Conservation (phyloP, 2,888 invertebrate species). For the Epicampocera succincta region DNA sequence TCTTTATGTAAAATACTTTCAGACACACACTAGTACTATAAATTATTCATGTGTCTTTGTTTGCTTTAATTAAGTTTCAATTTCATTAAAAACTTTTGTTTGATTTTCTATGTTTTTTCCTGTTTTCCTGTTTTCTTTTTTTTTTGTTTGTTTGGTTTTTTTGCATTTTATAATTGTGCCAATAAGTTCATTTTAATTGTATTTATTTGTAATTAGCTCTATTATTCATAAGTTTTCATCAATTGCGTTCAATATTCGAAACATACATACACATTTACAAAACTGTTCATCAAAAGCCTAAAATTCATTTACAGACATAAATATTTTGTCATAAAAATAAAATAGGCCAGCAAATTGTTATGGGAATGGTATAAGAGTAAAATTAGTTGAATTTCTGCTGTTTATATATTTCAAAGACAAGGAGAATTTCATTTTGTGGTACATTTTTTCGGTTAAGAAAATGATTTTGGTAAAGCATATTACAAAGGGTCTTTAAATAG, state of each 20-base stretch:
- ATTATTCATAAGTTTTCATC: conserved; percentile 47
- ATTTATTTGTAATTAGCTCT: conserved; percentile 47
- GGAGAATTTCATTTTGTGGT: too few species aligned
- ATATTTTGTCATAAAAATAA: background rate
- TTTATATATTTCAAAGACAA: too few species aligned
- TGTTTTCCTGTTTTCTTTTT: background rate
- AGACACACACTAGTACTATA: background rate
- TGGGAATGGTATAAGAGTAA: too few species aligned
- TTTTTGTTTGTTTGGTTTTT: conserved; percentile 17
- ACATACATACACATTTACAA: background rate
- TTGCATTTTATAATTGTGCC: conserved; percentile 57
- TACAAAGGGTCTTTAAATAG: too few species aligned
- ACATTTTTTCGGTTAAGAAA: too few species aligned
- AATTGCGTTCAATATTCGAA: conserved; percentile 8
- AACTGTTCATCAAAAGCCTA: conserved; percentile 3
- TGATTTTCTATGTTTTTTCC: background rate
- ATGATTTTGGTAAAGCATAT: too few species aligned
- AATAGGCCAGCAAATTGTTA: conserved; percentile 12
- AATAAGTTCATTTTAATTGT: conserved; percentile 46
- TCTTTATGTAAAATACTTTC: conserved; percentile 6
- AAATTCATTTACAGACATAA: background rate
- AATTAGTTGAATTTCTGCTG: too few species aligned
- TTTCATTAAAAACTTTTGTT: conserved; percentile 35
- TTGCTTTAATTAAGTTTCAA: conserved; percentile 26
- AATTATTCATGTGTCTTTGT: conserved; percentile 25